Conservation (phyloP, 2,888 invertebrate species). For the Caenorhabditis panamensis region DNA sequence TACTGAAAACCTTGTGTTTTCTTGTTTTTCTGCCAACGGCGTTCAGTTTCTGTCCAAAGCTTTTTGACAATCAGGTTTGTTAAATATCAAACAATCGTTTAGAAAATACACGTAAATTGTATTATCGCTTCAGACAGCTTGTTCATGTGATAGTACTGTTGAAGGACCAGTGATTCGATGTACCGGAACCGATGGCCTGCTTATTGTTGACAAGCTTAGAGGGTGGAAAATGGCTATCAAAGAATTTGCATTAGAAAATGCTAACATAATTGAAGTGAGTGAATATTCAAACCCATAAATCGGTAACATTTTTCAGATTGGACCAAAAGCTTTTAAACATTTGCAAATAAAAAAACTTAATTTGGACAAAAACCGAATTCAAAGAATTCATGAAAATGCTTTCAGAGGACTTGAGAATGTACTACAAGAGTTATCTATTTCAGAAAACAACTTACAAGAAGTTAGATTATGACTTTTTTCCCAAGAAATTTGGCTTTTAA, state of each 20-base stretch:
- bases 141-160: constrained; percentile 78
- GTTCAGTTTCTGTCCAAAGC: constrained; percentile 75
- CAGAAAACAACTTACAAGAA: constrained; percentile 85
- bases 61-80: constrained; percentile 75
- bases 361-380: constrained; percentile 81
- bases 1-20: constrained; percentile 40
- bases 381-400: constrained; percentile 80
- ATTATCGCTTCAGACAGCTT: constrained; percentile 68
- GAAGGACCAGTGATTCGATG: constrained; percentile 81
- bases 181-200: constrained; percentile 76
- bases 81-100: neutral
- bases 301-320: constrained; percentile 72
- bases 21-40: constrained; percentile 50
- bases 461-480: constrained; percentile 82
- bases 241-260: constrained; percentile 79
- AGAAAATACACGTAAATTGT: constrained; percentile 3
- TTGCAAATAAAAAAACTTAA: constrained; percentile 81
- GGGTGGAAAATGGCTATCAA: constrained; percentile 75
- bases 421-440: constrained; percentile 89
- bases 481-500: constrained; percentile 19
- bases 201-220: constrained; percentile 80
- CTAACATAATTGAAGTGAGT: constrained; percentile 80
- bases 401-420: constrained; percentile 87
- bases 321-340: constrained; percentile 86
- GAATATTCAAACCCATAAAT: neutral